Evolutionary conservation across 2,113 vertebrate genomes (phyloP), one percentile per base, ranked within the genome.

Genomic region (Orthonyx spaldingii): DNA sequence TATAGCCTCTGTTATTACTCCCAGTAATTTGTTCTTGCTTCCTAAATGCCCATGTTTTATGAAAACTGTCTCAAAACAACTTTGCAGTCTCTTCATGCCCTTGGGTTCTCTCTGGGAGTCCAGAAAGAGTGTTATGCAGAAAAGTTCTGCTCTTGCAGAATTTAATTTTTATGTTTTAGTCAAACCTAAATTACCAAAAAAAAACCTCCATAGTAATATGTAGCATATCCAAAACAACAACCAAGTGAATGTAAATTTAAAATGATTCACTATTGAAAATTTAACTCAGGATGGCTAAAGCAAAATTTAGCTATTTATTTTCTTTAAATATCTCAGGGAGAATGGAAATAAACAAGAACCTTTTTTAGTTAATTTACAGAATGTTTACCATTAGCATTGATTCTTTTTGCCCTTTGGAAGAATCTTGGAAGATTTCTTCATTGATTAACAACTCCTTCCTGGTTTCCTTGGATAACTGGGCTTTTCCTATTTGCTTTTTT

Each of bases 11-110:
- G 14, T 86, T 88, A 92, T 84, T 95, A 44, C 76, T 93, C 72
- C 44, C 77, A 66, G 94, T 90, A 95, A 94, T 68, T 92, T 89
- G 69, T 5, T 85, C 95, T 69, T 86, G 68, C 75, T 76, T 92
- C 93, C 80, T 77, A 82, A 87, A 87, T 32, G 61, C 59, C 76
- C 20, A 3, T 72, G 91, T 81, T 90, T 95, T 96, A 87, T 86
- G 90, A 84, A 65, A 78, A 82, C 50, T 26, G 6, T 66, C 64
- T 74, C 49, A 41, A 82, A 94, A 83, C 78, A 91, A 37, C 82
- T 76, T 59, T 66, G 61, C 72, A 94, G 66, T 80, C 49, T 90
- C 64, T 94, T 87, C 42, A 26, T 93, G 94, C 83, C 70, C 55
- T 59, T 13, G 3, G 87, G 56, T 77, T 83, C 74, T 94, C 93